A percentile compares a stretch with the other conserved stretches of the same genome.
Evolutionary conservation across 2,113 vertebrate species (phyloP).

Genomic region (Laticauda laticaudata): DNA sequence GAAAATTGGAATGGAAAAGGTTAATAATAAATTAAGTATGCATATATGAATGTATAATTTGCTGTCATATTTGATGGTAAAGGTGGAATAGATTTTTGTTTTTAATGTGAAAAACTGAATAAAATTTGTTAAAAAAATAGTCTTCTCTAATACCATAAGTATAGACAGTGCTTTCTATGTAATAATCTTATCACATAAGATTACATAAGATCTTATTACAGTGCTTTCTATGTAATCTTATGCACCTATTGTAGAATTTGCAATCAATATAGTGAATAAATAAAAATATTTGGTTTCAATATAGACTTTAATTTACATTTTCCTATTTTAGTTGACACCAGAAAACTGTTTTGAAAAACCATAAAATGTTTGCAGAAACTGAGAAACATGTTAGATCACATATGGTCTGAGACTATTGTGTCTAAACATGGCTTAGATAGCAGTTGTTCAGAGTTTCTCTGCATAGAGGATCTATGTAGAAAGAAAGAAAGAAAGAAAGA

Average conservation of each 20-base stretch:
- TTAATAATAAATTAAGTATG: too few species aligned
- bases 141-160: background rate
- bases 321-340: background rate
- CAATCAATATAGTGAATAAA: background rate
- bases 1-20: too few species aligned
- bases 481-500: background rate
- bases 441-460: background rate
- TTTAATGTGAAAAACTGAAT: too few species aligned
- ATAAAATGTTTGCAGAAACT: background rate
- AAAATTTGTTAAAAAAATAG: background rate
- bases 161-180: too few species aligned
- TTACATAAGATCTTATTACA: too few species aligned
- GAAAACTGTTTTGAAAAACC: background rate
- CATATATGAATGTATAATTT: too few species aligned
- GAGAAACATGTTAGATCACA: background rate
- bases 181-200: too few species aligned
- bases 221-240: background rate
- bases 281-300: background rate
- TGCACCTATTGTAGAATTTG: background rate
- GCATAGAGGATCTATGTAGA: background rate
- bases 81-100: too few species aligned
- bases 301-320: background rate
- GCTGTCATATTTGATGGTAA: too few species aligned
- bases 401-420: background rate
- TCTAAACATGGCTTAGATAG: background rate